Base-by-base conservation (phyloP, 2,113 vertebrate genomes). In the Anarrhichthys ocellatus region DNA sequence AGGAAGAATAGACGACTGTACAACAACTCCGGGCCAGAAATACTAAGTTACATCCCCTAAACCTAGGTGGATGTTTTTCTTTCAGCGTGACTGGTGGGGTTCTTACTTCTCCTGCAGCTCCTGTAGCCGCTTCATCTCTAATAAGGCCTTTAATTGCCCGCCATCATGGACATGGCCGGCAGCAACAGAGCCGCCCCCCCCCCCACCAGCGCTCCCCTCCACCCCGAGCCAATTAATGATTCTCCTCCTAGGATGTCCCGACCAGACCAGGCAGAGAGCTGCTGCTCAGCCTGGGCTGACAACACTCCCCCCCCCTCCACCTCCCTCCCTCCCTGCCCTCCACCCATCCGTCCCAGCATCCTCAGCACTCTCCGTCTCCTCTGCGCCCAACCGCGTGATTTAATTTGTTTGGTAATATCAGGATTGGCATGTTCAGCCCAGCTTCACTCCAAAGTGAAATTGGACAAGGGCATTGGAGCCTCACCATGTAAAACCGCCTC, bases 331-430 rank as follows among this genome's bases (percentile, higher is more conserved):
- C 44, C 24, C 42, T 15, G 27, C 48, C 74, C 73, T 66, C 75
- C 76, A 40, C 76, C 77, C 66, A 44, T 82, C 84, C 85, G 72
- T 76, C 91, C 74, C 73, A n/a, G 87, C 87, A 77, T 86, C 89
- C 85, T 83, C 80, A 78, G 80, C 88, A 62, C 84, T 82, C 89
- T 85, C 85, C 65, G 78, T 73, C 84, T 79, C 86, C 91, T 88
- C 83, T 70, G 87, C 88, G 69, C 89, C 82, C 89, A 81, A 79
- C 84, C 82, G 90, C 81, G 70, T 94, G 94, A 95, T 95, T 96
- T 95, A 95, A 96, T 96, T 95, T 95, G 95, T 94, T 94, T 93
- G 93, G 93, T 94, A 94, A 95, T 95, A 96, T 96, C 91, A 94
- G 93, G 94, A 95, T 94, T 95, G 95, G 93, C 94, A 88, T 93